These are phyloP conservation scores for Ceyx erithaca DNA, from an alignment of 2,797 vertebrate species.

Conservation along the genomic window DNA sequence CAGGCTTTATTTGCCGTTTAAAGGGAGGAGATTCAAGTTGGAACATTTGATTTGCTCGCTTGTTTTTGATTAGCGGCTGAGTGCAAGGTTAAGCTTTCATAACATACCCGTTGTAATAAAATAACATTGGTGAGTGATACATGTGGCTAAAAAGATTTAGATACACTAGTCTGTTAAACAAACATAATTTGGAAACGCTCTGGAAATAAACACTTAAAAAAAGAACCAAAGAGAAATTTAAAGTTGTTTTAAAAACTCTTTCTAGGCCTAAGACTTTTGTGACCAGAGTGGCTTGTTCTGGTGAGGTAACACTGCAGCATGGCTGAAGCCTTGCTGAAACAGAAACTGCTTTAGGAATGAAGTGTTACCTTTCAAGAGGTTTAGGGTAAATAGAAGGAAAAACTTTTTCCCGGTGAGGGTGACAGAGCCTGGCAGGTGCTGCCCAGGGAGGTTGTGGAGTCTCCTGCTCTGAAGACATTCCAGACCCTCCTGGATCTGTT, in stretches of 20 bases:
- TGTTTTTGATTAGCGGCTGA: constrained; percentile 51
- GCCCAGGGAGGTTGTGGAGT: too few species aligned
- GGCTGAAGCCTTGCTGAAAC: not conserved
- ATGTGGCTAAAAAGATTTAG: constrained; percentile 22
- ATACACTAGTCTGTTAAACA: constrained; percentile 12
- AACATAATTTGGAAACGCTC: constrained; percentile 14
- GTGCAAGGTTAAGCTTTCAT: constrained; percentile 58
- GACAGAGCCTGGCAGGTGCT: too few species aligned
- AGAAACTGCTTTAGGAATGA: not conserved
- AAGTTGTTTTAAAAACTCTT: not conserved
- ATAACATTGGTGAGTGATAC: constrained; percentile 39
- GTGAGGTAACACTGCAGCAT: not conserved
- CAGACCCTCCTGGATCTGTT: too few species aligned
- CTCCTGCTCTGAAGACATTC: too few species aligned
- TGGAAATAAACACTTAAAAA: constrained; percentile 18
- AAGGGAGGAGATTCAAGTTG: constrained; percentile 27
- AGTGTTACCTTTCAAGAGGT: too few species aligned
- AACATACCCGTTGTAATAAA: constrained; percentile 29
- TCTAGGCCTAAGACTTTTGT: not conserved
- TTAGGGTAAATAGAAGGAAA: too few species aligned
- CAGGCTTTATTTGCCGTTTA: constrained; percentile 19
- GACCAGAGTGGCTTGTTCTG: not conserved
- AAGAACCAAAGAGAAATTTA: not conserved
- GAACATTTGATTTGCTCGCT: constrained; percentile 34
- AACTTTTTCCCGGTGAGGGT: too few species aligned